Percentiles rank a stretch among this genome's conserved stretches.
Conservation (phyloP, 2,888 invertebrate species). For the Resseliella maxima region DNA sequence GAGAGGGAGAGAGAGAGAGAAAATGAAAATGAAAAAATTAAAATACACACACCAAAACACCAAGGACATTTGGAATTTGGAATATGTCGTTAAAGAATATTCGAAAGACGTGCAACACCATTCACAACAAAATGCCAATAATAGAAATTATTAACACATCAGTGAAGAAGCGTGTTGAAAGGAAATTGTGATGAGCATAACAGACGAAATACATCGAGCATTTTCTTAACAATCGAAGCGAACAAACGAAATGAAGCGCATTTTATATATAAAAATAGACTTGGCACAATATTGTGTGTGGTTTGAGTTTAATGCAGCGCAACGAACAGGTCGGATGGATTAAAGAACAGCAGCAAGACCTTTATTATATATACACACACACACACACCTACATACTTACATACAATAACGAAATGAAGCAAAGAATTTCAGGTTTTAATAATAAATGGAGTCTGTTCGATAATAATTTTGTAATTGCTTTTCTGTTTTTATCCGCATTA, state of each 20-base stretch:
- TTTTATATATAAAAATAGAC: background rate
- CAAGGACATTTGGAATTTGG: background rate
- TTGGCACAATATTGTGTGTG: no score
- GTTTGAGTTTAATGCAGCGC: no score
- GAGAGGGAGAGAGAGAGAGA: no score
- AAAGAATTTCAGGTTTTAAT: slow-evolving; percentile 17
- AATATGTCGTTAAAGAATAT: slow-evolving; percentile 5
- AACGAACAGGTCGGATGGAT: background rate
- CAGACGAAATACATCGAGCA: background rate
- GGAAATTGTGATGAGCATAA: background rate
- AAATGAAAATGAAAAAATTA: background rate
- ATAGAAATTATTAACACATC: slow-evolving; percentile 53
- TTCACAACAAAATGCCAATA: slow-evolving; percentile 32
- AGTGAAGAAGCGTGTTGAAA: slow-evolving; percentile 14
- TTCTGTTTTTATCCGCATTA: background rate
- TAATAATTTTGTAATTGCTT: slow-evolving; percentile 44
- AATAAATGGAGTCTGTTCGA: slow-evolving; percentile 33
- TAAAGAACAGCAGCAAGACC: background rate
- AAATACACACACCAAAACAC: background rate
- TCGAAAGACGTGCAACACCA: slow-evolving; percentile 32
- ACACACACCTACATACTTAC: background rate
- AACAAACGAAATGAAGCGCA: background rate
- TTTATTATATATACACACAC: no score
- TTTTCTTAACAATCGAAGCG: background rate
- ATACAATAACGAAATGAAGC: background rate